phyloP scores from a whole-genome alignment of 2,888 invertebrate species.

The Atethmia centrago region DNA sequence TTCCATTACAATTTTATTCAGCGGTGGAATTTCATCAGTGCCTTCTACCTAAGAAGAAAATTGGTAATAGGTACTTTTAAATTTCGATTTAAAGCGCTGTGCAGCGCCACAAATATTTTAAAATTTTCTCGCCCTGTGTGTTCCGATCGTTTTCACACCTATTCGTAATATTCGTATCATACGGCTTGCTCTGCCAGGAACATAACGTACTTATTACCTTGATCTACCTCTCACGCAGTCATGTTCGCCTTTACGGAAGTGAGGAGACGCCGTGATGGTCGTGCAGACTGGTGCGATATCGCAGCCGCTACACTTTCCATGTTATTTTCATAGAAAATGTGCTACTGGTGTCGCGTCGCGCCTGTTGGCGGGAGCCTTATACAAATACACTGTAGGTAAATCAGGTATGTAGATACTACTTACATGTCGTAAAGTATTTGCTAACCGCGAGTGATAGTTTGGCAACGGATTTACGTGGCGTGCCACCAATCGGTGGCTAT shows the following conservation, averaged over 20 bases:
- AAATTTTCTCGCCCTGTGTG: slow-evolving; percentile 8
- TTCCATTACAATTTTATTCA: background rate
- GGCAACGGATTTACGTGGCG: slow-evolving; percentile 33
- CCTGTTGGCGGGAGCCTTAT: too few relatives aligned
- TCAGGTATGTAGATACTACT: background rate
- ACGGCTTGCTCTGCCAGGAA: background rate
- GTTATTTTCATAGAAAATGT: too few relatives aligned
- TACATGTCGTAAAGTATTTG: slow-evolving; percentile 40
- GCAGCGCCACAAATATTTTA: background rate
- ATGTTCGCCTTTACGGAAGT: slow-evolving; percentile 31
- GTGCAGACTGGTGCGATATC: too few relatives aligned
- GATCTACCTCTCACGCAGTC: slow-evolving; percentile 31
- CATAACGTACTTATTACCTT: slow-evolving; percentile 32
- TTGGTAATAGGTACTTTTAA: background rate
- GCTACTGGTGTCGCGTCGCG: too few relatives aligned
- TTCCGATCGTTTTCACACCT: slow-evolving; percentile 21
- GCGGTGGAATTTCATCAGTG: background rate
- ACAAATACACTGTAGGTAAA: slow-evolving; percentile 4
- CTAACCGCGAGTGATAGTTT: slow-evolving; percentile 46
- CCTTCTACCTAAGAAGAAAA: background rate
- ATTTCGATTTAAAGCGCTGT: slow-evolving; percentile 1
- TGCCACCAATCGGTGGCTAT: slow-evolving; percentile 2
- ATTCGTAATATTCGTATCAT: background rate
- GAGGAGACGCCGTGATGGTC: background rate
- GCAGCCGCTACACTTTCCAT: too few relatives aligned